Conservation (phyloP, 2,888 invertebrate species). For the Cynaeus angustus region DNA sequence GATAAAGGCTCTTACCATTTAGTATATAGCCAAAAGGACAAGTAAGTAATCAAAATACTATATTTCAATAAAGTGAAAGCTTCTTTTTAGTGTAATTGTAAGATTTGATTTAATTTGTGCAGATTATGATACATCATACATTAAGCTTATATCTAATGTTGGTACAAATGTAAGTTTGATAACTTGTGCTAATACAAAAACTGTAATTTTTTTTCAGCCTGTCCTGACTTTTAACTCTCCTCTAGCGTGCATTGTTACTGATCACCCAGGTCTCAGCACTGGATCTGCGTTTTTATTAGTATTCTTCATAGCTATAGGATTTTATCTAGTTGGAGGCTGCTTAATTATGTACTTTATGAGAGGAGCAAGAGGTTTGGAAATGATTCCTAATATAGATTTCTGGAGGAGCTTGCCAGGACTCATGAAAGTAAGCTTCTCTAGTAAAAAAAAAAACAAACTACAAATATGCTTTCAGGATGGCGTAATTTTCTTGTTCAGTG, state of each 20-base stretch:
- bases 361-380: constrained; percentile 83
- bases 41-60: background rate
- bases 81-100: constrained; percentile 45
- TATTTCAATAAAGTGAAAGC: background rate
- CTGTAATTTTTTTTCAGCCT: constrained; percentile 68
- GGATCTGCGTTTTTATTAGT: constrained; percentile 80
- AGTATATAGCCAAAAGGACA: background rate
- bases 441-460: background rate
- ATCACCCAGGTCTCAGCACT: constrained; percentile 73
- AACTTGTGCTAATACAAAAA: background rate
- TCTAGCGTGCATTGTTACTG: constrained; percentile 72
- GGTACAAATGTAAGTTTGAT: constrained; percentile 38
- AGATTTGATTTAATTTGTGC: constrained; percentile 56
- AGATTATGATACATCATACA: constrained; percentile 52
- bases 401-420: constrained; percentile 82
- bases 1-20: constrained; percentile 3
- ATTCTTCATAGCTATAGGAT: constrained; percentile 74
- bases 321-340: constrained; percentile 81
- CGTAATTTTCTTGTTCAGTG: constrained; percentile 75
- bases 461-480: constrained; percentile 76
- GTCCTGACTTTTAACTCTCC: constrained; percentile 73
- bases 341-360: constrained; percentile 79
- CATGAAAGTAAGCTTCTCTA: constrained; percentile 76
- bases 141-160: constrained; percentile 50
- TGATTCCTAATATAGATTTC: constrained; percentile 83